Base-by-base conservation (phyloP, 1,140 invertebrate genomes). In the Himalopsyche phryganea region DNA sequence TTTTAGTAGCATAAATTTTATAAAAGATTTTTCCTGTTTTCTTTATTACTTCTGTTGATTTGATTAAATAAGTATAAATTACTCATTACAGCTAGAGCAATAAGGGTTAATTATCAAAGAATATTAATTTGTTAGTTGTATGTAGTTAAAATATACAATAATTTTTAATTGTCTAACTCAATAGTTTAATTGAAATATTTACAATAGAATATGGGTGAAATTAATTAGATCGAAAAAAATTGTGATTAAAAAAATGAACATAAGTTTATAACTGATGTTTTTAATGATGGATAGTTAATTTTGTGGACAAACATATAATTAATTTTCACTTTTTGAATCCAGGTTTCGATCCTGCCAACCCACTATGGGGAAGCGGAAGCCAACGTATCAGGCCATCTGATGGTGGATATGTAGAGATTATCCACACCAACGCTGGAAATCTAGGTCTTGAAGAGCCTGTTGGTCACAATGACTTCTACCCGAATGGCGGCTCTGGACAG, bases 271-370 rank as follows among this genome's bases (percentile, higher is more conserved):
- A n/a, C n/a, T n/a, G n/a, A n/a, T n/a, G n/a, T n/a, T n/a, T n/a
- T n/a, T n/a, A n/a, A n/a, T n/a, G n/a, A n/a, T n/a, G n/a, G n/a
- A n/a, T n/a, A n/a, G n/a, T n/a, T n/a, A n/a, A n/a, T n/a, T n/a
- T n/a, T n/a, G n/a, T n/a, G n/a, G n/a, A n/a, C n/a, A n/a, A n/a
- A n/a, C n/a, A n/a, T n/a, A n/a, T n/a, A n/a, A n/a, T n/a, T n/a
- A n/a, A n/a, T n/a, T n/a, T n/a, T n/a, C n/a, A n/a, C n/a, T n/a
- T n/a, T n/a, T n/a, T n/a, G n/a, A n/a, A n/a, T n/a, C 14, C 36
- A 76, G 84, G 83, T 33, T 67, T 88, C 62, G 85, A 88, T 70
- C 83, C 85, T 10, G 85, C 85, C 6, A 72, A 78, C 11, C 85
- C 85, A n/a, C 63, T 71, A 9, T 87, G 71, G 71, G 61, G 65